Evolutionary conservation across 2,797 vertebrate genomes (phyloP).

Genomic region (Gadopsis bispinosus): DNA sequence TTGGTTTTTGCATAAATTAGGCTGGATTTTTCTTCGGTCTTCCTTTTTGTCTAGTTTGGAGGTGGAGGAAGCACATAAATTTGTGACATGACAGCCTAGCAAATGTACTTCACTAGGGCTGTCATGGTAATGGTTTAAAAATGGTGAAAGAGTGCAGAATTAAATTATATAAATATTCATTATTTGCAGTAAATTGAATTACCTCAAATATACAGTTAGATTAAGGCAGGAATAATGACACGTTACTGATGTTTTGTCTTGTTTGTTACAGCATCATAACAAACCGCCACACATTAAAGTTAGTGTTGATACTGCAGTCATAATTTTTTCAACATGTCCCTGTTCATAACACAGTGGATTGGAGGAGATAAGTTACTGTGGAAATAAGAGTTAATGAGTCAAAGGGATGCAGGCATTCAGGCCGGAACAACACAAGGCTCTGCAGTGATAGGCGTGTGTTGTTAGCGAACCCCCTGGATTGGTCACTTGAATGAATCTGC

Average conservation of each 20-base stretch:
- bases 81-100: too few relatives aligned
- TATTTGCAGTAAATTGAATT: conserved; percentile 14
- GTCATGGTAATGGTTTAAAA: conserved; percentile 22
- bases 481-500: neutral
- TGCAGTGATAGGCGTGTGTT: neutral
- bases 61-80: conserved; percentile 40
- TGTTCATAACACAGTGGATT: neutral
- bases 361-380: neutral
- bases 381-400: neutral
- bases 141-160: neutral
- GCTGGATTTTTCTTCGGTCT: conserved; percentile 30
- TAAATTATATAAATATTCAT: conserved; percentile 1
- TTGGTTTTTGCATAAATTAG: conserved; percentile 42
- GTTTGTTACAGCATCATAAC: neutral
- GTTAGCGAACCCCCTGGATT: neutral
- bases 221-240: neutral
- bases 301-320: neutral
- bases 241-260: neutral
- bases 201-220: neutral
- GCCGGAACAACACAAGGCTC: neutral
- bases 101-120: neutral
- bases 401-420: neutral
- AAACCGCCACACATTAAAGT: neutral
- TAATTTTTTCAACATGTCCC: neutral
- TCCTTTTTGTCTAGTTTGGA: conserved; percentile 41